These are phyloP conservation scores for Drosophila macrospina DNA, from an alignment of 2,888 invertebrate species.

Conservation along the genomic window DNA sequence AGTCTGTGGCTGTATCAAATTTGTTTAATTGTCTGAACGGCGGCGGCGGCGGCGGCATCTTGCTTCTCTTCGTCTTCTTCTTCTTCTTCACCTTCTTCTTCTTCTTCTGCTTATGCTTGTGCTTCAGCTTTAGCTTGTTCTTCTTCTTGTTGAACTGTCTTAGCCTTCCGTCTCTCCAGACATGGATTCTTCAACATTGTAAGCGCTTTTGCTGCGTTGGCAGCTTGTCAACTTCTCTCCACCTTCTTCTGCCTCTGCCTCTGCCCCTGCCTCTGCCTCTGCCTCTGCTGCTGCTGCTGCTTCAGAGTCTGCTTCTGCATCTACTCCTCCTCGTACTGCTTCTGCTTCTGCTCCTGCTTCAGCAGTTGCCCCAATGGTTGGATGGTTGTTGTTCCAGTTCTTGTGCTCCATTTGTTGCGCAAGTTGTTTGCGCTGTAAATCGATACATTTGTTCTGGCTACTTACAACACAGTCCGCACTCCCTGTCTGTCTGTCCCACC, in stretches of 20 bases:
- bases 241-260: constrained; percentile 16
- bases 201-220: constrained; percentile 77
- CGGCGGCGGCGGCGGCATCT: no score
- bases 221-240: constrained; percentile 66
- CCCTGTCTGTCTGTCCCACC: constrained; percentile 18
- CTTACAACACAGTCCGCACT: constrained; percentile 54
- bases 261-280: neutral
- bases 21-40: constrained; percentile 74
- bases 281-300: neutral
- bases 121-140: constrained; percentile 23
- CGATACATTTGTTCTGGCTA: constrained; percentile 77
- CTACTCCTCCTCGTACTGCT: neutral
- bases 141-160: constrained; percentile 20
- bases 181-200: constrained; percentile 75
- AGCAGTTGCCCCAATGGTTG: constrained; percentile 4
- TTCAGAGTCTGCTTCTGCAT: no score
- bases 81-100: constrained; percentile 1
- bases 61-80: constrained; percentile 22
- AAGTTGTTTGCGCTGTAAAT: constrained; percentile 78
- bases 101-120: neutral
- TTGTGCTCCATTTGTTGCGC: constrained; percentile 71
- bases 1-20: constrained; percentile 72
- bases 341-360: neutral
- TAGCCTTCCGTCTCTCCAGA: constrained; percentile 55
- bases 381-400: constrained; percentile 60